Evolutionary conservation across 2,113 vertebrate genomes (phyloP).

Genomic region (Butorides virescens): DNA sequence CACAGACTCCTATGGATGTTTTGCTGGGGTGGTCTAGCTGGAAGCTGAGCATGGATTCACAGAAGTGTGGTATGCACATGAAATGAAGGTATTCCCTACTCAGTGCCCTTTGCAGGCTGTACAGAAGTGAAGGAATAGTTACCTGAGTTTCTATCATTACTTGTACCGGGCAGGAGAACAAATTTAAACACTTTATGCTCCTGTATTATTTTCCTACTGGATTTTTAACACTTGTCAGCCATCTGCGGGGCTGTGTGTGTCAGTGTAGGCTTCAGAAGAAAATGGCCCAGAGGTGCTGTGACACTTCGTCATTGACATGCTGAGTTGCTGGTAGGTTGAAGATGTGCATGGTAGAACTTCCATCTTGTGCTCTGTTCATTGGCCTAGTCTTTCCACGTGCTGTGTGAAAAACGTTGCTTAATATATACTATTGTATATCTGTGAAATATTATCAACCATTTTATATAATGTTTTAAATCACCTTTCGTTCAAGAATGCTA

Average conservation of each 20-base stretch:
- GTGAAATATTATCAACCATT: not conserved
- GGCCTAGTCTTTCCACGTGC: not conserved
- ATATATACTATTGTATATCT: not conserved
- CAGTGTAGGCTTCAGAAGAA: not conserved
- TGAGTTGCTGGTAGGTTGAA: not conserved
- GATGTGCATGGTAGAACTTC: not conserved
- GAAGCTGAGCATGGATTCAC: not conserved
- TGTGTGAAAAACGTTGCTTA: not conserved
- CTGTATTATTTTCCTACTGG: not conserved
- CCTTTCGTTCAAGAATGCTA: not conserved
- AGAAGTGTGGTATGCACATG: not conserved
- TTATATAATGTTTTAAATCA: not conserved
- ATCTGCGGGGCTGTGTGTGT: not conserved
- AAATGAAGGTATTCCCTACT: not conserved
- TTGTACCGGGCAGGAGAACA: not conserved
- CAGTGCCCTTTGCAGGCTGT: not conserved
- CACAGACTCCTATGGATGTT: not conserved
- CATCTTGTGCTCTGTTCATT: not conserved
- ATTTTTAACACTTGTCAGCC: not conserved
- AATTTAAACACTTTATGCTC: not conserved
- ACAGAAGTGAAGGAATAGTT: not conserved
- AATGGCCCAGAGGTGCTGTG: not conserved
- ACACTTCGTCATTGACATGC: not conserved
- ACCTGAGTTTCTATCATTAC: not conserved
- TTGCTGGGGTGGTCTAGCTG: not conserved